Percentiles rank a stretch among this genome's conserved stretches.
phyloP scores from a whole-genome alignment of 2,113 vertebrate species.

The Cebus imitator region DNA sequence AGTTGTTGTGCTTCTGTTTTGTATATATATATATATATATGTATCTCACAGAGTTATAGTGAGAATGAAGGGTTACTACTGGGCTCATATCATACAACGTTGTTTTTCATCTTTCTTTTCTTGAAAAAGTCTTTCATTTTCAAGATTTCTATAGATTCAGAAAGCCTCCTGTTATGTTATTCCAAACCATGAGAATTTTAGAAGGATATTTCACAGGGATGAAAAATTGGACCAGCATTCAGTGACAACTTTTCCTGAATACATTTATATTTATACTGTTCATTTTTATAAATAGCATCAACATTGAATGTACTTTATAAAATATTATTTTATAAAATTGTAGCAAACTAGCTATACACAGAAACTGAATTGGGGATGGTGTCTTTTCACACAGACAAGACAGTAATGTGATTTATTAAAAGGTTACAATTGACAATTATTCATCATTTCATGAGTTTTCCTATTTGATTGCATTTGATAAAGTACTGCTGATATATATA shows the following conservation, averaged over 20 bases:
- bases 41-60: neutral
- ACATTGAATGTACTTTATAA: neutral
- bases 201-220: neutral
- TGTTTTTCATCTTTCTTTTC: neutral
- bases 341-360: neutral
- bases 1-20: neutral
- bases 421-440: constrained; percentile 10
- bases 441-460: constrained; percentile 1
- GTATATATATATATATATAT: neutral
- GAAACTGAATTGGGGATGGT: neutral
- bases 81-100: neutral
- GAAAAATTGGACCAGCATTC: neutral
- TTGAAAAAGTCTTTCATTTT: neutral
- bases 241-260: neutral
- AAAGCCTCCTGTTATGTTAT: neutral
- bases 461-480: neutral
- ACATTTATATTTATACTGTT: neutral
- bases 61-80: neutral
- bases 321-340: neutral
- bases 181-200: neutral
- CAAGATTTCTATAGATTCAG: neutral
- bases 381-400: neutral
- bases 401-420: neutral
- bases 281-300: neutral
- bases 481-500: neutral